phyloP scores from a whole-genome alignment of 1,140 invertebrate species.

The Araneus ventricosus region DNA sequence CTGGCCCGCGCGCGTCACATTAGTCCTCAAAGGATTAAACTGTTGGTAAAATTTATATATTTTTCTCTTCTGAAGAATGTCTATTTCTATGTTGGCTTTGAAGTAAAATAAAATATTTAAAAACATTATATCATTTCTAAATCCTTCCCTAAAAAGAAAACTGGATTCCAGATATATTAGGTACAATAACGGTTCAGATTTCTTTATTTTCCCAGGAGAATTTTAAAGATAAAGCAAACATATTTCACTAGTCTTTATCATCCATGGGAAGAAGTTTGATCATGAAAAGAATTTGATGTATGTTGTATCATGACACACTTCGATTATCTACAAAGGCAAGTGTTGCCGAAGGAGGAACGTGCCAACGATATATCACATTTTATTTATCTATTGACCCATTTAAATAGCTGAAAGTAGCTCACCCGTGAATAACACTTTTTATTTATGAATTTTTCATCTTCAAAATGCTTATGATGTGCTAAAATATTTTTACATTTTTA shows the following conservation, averaged over 20 bases:
- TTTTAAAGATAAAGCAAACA: neutral
- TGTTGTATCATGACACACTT: neutral
- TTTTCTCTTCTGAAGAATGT: too few relatives aligned
- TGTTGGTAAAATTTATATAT: too few relatives aligned
- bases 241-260: neutral
- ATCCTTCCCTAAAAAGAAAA: neutral
- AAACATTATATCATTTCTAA: too few relatives aligned
- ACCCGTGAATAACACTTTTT: too few relatives aligned
- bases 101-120: too few relatives aligned
- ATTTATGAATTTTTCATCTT: too few relatives aligned
- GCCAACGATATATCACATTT: constrained; percentile 13
- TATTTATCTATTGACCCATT: neutral
- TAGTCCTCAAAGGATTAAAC: too few relatives aligned
- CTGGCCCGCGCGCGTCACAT: too few relatives aligned
- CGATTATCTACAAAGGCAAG: neutral
- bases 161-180: neutral
- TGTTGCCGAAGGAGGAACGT: neutral
- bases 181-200: neutral
- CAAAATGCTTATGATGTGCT: too few relatives aligned
- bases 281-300: neutral
- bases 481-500: too few relatives aligned
- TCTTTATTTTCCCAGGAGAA: neutral
- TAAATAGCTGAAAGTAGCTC: neutral
- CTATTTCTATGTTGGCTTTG: too few relatives aligned
- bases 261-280: neutral